Conservation (phyloP, 1,140 invertebrate species). For the Hyles vespertilio region DNA sequence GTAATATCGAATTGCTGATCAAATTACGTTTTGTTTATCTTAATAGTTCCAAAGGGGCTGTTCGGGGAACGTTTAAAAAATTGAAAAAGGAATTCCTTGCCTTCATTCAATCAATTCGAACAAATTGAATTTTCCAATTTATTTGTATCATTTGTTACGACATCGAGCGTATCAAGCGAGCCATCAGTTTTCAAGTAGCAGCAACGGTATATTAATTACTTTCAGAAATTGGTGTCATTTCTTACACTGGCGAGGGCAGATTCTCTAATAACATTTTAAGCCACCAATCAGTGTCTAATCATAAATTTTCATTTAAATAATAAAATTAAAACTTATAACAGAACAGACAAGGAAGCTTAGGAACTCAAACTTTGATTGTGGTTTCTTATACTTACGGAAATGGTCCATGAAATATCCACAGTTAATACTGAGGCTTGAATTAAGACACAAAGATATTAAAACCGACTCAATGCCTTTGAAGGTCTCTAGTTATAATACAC, state of each 20-base stretch:
- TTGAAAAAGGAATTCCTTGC: no score
- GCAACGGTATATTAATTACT: slow-evolving; percentile 25
- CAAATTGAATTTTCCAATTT: slow-evolving; percentile 13
- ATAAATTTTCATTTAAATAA: neutral
- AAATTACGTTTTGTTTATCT: no score
- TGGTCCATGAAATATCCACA: no score
- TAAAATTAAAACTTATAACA: no score
- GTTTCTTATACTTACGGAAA: no score
- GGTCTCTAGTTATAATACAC: neutral
- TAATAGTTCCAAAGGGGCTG: no score
- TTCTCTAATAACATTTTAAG: slow-evolving; percentile 47
- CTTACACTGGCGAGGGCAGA: slow-evolving; percentile 17
- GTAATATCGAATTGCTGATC: no score
- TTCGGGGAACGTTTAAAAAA: no score
- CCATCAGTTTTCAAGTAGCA: slow-evolving; percentile 4
- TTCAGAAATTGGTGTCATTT: slow-evolving; percentile 23
- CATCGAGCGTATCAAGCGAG: neutral
- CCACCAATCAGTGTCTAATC: slow-evolving; percentile 45
- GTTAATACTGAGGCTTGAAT: no score
- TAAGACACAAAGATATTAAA: no score
- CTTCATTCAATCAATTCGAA: slow-evolving; percentile 5
- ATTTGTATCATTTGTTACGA: slow-evolving; percentile 6
- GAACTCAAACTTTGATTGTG: neutral
- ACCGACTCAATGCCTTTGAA: neutral
- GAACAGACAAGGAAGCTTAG: neutral